Evolutionary conservation across 2,797 vertebrate species (phyloP), one percentile per base, ranked within the genome.

Genomic region (Cossypha polioptera): DNA sequence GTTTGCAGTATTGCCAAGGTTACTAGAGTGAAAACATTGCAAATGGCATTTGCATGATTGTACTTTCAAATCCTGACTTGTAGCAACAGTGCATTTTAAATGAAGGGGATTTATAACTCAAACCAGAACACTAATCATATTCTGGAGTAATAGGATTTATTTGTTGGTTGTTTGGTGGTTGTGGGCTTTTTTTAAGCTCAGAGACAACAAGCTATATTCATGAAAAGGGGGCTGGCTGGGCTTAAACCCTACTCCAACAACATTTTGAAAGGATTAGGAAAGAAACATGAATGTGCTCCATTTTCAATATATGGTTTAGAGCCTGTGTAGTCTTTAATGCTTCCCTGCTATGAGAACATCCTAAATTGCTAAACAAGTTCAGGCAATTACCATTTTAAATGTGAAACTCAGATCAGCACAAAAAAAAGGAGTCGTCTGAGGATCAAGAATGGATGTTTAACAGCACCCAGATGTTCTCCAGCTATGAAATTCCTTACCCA

Each of bases 41-140:
- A 96, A 95, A 96, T 94, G 91, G 90, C 92, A 97, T 96, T 96
- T 97, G 95, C 95, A 95, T 96, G 95, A 96, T 96, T 97, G 92
- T 97, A 94, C 94, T 96, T 96, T 92, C 95, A 96, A 96, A 96
- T 96, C 96, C 90, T 78, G 95, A 96, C 95, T 95, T 97, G 96
- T 96, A 96, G 95, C 95, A 96, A 95, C 95, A 94, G 95, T 94
- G 96, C 94, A 97, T 97, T 96, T 97, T 95, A 97, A 97, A 97
- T 96, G 94, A 96, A 96, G 90, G 83, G 92, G 92, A 96, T 97
- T 97, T 96, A 94, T 97, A 96, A 94, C 95, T 92, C 95, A 90
- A 92, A 90, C 94, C 94, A 96, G 96, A 95, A 76, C 94, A 94
- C 95, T 97, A 95, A 96, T 96, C 96, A 95, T 96, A 96, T 96